These are phyloP conservation scores for Cynopterus brachyotis DNA, from an alignment of 2,113 vertebrate species.

Conservation along the genomic window DNA sequence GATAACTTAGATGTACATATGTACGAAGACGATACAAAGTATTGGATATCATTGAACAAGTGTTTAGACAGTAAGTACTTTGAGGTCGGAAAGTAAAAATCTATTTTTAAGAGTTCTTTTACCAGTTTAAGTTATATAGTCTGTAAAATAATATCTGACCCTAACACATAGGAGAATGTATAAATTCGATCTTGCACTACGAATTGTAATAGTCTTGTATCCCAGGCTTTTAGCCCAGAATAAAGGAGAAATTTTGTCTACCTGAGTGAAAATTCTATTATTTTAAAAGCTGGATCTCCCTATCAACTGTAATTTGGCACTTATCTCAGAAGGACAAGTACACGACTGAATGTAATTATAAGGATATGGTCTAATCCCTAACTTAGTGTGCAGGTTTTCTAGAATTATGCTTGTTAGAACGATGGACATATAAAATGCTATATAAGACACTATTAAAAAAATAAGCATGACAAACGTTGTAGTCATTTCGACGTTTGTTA, in stretches of 20 bases:
- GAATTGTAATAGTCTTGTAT: background rate
- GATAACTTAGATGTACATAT: background rate
- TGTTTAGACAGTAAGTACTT: background rate
- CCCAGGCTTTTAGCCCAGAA: background rate
- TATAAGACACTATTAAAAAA: background rate
- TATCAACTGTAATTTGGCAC: background rate
- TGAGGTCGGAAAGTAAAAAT: background rate
- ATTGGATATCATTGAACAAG: background rate
- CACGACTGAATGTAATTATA: background rate
- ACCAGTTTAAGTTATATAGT: background rate
- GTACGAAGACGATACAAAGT: background rate
- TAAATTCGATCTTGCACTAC: background rate
- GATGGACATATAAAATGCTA: background rate
- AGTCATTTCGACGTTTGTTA: background rate
- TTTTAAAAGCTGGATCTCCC: background rate
- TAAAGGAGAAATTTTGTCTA: conserved; percentile 5
- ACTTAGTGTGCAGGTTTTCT: background rate
- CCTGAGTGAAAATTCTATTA: conserved; percentile 5
- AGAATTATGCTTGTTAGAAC: background rate
- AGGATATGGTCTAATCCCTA: background rate
- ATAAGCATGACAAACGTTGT: background rate
- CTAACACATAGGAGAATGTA: background rate
- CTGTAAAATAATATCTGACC: background rate
- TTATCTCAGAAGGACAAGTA: background rate
- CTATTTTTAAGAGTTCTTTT: background rate